Base-by-base conservation (phyloP, 2,888 invertebrate genomes). In the Heteropelma amictum region DNA sequence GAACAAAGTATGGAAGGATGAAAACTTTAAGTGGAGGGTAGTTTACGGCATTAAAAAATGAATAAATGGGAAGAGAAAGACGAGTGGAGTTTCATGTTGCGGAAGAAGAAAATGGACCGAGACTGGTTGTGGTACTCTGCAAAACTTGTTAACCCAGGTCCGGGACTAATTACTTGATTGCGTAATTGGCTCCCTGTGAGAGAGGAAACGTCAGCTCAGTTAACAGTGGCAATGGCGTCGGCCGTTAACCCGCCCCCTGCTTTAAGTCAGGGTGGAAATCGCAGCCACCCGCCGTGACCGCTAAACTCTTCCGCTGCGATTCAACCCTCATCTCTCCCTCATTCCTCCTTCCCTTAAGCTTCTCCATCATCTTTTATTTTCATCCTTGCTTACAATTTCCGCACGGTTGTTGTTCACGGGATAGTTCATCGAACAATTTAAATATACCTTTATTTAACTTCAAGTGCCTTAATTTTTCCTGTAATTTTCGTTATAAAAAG, bases 101-200 rank as follows among this genome's bases (percentile, higher is more conserved):
- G 77, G 77, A 76, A 68, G 79, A 33, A 69, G 51, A 53, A 74
- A 78, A 76, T 78, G 82, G 81, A 81, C 78, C 80, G 81, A 23
- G 58, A 21, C 33, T 64, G 58, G 53, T 70, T 71, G 76, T 56
- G 76, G 79, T 80, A 78, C 82, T 78, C 80, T 67, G 67, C 72
- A 78, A 81, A 82, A 81, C 80, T 80, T 72, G 86, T 86, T 87
- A 85, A 76, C 85, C 82, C 74, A 84, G 86, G 85, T 87, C 86
- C 84, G 86, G 85, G 86, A 84, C 84, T 88, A 87, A 87, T 88
- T 87, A 87, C 85, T 87, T 85, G 87, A 87, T 87, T 87, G 83
- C 85, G 85, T 87, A 87, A 88, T 87, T 88, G 85, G 85, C 81
- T 80, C 81, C 80, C 85, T 83, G 81, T 77, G 70, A 73, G 30